Evolutionary conservation across 2,113 vertebrate species (phyloP).

Genomic region (Bos javanicus): DNA sequence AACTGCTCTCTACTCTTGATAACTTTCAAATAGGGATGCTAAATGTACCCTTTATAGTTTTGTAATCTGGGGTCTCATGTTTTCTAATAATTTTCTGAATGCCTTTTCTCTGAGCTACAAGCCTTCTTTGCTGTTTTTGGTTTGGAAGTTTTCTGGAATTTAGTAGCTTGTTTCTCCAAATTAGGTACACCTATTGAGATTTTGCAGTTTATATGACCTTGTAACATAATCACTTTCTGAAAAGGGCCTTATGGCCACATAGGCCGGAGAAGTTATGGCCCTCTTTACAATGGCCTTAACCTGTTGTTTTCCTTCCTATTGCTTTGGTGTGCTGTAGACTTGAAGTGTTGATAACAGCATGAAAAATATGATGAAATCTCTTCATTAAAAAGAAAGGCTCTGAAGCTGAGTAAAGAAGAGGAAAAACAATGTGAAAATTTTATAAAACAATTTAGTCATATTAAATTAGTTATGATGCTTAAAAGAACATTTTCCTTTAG

Average conservation of each 20-base stretch:
- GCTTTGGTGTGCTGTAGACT: background rate
- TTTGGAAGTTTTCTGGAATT: conserved; percentile 2
- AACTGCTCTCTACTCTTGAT: background rate
- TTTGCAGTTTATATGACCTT: background rate
- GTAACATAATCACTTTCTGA: conserved; percentile 9
- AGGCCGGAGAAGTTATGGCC: background rate
- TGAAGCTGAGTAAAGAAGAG: background rate
- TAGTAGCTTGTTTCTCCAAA: conserved; percentile 35
- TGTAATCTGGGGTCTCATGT: background rate
- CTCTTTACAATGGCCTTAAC: background rate
- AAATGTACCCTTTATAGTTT: background rate
- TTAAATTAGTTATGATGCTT: conserved; percentile 46
- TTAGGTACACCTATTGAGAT: background rate
- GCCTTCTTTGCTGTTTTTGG: background rate
- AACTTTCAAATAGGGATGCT: background rate
- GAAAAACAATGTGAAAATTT: background rate
- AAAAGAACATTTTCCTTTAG: conserved; percentile 52
- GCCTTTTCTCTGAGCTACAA: background rate
- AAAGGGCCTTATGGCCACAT: background rate
- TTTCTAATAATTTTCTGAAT: conserved; percentile 36
- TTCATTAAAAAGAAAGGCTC: background rate
- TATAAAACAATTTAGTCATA: background rate
- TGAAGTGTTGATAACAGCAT: background rate
- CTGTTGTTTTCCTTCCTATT: background rate
- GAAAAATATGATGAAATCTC: conserved; percentile 3